Evolutionary conservation across 2,797 vertebrate genomes (phyloP).

Genomic region (Cyclura pinguis): DNA sequence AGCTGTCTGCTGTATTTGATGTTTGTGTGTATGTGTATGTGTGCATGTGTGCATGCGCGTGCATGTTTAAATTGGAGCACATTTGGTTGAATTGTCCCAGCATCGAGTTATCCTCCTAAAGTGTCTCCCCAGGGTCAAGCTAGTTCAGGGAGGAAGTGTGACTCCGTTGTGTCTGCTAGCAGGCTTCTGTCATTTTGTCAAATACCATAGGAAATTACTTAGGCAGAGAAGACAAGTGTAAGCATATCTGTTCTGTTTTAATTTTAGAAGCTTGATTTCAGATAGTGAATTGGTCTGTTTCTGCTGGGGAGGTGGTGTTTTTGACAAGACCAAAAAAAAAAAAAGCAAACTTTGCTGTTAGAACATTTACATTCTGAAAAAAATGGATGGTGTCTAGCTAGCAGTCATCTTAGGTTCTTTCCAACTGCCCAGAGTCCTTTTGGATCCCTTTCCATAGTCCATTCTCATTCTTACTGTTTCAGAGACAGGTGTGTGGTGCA

Average conservation of each 20-base stretch:
- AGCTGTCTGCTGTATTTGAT: background rate
- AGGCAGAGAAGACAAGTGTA: conserved; percentile 65
- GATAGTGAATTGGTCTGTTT: conserved; percentile 53
- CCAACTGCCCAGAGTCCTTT: background rate
- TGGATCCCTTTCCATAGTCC: background rate
- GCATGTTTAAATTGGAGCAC: background rate
- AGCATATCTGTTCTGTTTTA: conserved; percentile 52
- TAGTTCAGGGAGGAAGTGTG: conserved; percentile 11
- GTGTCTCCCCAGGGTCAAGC: conserved; percentile 10
- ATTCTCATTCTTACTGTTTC: background rate
- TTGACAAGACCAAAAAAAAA: conserved; percentile 57
- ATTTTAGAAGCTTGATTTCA: conserved; percentile 41
- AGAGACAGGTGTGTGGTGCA: background rate
- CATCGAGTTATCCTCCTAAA: background rate
- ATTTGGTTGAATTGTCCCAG: conserved; percentile 1
- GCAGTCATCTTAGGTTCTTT: background rate
- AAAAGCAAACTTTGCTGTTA: conserved; percentile 56
- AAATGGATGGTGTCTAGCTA: background rate
- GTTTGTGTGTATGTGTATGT: too few relatives aligned
- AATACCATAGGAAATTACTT: conserved; percentile 71
- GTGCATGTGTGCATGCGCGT: too few relatives aligned
- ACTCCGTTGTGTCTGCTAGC: conserved; percentile 33
- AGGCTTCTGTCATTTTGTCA: conserved; percentile 49
- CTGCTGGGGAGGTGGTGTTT: conserved; percentile 38
- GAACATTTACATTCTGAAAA: background rate